Conservation (phyloP, 2,888 invertebrate genomes). For the Dexiosoma caninum region DNA sequence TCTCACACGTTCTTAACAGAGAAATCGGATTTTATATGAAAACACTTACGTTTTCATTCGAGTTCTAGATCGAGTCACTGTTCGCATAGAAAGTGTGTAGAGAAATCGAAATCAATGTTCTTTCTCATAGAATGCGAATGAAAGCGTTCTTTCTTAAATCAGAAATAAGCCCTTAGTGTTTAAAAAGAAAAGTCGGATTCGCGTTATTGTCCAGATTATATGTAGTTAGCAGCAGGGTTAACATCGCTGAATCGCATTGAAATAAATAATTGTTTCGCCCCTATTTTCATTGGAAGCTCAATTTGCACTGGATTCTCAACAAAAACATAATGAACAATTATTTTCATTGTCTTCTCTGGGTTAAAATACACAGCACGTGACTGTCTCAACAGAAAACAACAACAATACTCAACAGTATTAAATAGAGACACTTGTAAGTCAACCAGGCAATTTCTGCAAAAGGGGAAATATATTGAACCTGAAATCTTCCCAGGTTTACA, state of each 20-base stretch:
- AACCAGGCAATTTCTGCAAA: conserved; percentile 20
- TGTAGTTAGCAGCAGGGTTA: no score
- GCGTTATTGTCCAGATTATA: no score
- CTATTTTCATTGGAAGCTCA: background rate
- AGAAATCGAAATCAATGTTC: no score
- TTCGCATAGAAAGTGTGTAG: no score
- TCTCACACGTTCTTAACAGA: no score
- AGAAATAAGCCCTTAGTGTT: no score
- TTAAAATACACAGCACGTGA: conserved; percentile 71
- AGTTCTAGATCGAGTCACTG: no score
- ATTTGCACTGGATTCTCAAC: background rate
- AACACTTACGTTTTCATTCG: no score
- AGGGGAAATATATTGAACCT: conserved; percentile 28
- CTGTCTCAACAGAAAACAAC: conserved; percentile 44
- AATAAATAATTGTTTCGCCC: background rate
- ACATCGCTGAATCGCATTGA: background rate
- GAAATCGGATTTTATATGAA: no score
- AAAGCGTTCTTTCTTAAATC: no score
- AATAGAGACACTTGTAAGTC: background rate
- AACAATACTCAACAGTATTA: background rate
- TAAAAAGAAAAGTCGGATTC: no score
- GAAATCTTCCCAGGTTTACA: conserved; percentile 32
- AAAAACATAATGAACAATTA: background rate
- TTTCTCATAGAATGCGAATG: no score
- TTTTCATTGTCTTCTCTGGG: background rate